Evolutionary conservation across 2,113 vertebrate genomes (phyloP), one percentile per base, ranked within the genome.

Genomic region (Odontophorus gujanensis): DNA sequence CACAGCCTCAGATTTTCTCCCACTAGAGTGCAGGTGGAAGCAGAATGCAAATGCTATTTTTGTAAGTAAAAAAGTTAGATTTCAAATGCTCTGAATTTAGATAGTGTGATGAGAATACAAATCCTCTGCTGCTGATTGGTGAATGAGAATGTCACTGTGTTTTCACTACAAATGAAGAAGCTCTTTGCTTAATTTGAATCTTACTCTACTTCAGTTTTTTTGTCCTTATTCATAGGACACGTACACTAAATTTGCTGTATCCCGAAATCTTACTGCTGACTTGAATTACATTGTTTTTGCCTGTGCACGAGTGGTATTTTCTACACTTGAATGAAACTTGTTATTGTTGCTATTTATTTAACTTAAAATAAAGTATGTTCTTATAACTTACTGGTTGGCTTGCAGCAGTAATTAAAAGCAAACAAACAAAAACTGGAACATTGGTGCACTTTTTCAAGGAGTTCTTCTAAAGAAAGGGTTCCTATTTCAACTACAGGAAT

Each of bases 361-460:
- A 87, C 38, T 91, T 92, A 89, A 92, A 97, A 97, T 97, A 95
- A 96, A 97, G 80, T 89, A 95, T 21, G 5, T 91, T 93, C 89
- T 81, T 86, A 6, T 17, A 94, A 90, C 58, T 85, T 53, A 92
- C 24, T 84, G 72, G 26, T 72, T 77, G 89, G 74, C 82, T 96
- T 95, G 53, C 57, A 92, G 53, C 65, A 77, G 32, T 90, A 68
- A 90, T 85, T 94, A 43, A 91, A 84, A 81, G 12, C 26, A 81
- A 89, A 76, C 51, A 79, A 89, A 79, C 34, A 55, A 75, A 91
- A 93, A 8, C 30, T 45, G 36, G 7, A 68, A 18, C 77, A 84
- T 81, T 53, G 55, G 75, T 40, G 67, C 3, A 63, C 24, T 28
- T 79, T 42, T 26, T 75, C 51, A 81, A 19, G 25, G 78, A 30